Evolutionary conservation across 1,140 invertebrate genomes (phyloP).

Genomic region (Euglossa dilemma): DNA sequence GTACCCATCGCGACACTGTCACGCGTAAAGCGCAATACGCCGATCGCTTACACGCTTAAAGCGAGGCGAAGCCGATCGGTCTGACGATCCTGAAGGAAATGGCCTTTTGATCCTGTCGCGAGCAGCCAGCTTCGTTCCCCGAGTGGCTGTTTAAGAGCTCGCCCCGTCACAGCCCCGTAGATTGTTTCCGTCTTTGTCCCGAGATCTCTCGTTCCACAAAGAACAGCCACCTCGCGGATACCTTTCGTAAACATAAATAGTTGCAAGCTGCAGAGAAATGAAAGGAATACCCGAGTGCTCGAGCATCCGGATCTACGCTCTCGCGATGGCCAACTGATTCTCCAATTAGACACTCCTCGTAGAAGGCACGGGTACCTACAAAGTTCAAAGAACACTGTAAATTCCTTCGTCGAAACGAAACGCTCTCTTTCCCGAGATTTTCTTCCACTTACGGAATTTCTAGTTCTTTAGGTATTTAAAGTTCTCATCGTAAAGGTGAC

Average conservation of each 20-base stretch:
- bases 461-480: no score
- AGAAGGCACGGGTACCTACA: no score
- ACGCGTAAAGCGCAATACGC: constrained; percentile 42
- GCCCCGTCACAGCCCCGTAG: constrained; percentile 4
- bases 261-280: no score
- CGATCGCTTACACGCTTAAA: constrained; percentile 34
- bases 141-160: constrained; percentile 30
- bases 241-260: constrained; percentile 23
- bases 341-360: no score
- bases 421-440: no score
- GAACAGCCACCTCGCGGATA: not conserved
- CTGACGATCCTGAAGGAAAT: constrained; percentile 32
- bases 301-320: no score
- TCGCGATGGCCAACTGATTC: no score
- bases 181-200: constrained; percentile 32
- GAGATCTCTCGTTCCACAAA: not conserved
- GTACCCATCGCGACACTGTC: constrained; percentile 19
- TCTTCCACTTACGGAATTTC: no score
- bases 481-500: no score
- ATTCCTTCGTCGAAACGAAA: no score
- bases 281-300: no score
- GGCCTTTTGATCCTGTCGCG: constrained; percentile 44
- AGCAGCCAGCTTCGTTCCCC: not conserved
- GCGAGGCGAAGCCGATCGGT: constrained; percentile 7
- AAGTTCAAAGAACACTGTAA: no score